phyloP scores from a whole-genome alignment of 2,888 invertebrate genomes.

The Abrostola triplasia region DNA sequence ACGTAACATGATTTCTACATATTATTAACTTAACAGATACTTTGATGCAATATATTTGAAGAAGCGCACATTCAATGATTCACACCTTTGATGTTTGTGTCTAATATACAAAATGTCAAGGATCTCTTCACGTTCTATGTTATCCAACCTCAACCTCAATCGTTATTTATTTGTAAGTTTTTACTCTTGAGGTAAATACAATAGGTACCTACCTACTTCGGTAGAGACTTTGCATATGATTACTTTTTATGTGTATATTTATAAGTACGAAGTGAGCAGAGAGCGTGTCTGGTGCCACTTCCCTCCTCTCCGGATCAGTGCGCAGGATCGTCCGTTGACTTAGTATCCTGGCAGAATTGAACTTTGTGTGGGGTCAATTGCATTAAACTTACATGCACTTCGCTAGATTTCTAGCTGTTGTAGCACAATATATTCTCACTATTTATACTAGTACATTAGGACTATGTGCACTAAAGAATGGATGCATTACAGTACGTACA shows the following conservation, averaged over 20 bases:
- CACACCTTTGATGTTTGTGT: slow-evolving; percentile 50
- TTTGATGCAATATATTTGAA: slow-evolving; percentile 45
- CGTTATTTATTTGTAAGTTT: slow-evolving; percentile 22
- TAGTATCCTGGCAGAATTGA: slow-evolving; percentile 59
- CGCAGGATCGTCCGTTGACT: slow-evolving; percentile 69
- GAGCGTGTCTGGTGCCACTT: slow-evolving; percentile 70
- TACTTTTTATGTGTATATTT: slow-evolving; percentile 23
- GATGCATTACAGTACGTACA: slow-evolving; percentile 16
- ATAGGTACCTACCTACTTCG: slow-evolving; percentile 15
- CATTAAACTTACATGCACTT: slow-evolving; percentile 55
- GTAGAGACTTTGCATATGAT: slow-evolving; percentile 11
- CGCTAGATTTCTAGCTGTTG: slow-evolving; percentile 27
- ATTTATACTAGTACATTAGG: slow-evolving; percentile 14
- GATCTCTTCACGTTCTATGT: slow-evolving; percentile 41
- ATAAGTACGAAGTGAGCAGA: slow-evolving; percentile 56
- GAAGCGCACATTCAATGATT: slow-evolving; percentile 47
- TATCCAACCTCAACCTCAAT: slow-evolving; percentile 46
- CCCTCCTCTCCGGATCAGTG: slow-evolving; percentile 70
- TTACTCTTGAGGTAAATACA: slow-evolving; percentile 10
- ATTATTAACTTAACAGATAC: slow-evolving; percentile 17
- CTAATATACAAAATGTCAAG: slow-evolving; percentile 48
- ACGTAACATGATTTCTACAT: slow-evolving; percentile 10
- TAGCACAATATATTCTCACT: slow-evolving; percentile 23
- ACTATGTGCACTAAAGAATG: slow-evolving; percentile 7
- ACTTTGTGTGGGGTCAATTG: slow-evolving; percentile 63